Base-by-base conservation (phyloP, 2,888 invertebrate genomes). In the Aleiodes alternator region DNA sequence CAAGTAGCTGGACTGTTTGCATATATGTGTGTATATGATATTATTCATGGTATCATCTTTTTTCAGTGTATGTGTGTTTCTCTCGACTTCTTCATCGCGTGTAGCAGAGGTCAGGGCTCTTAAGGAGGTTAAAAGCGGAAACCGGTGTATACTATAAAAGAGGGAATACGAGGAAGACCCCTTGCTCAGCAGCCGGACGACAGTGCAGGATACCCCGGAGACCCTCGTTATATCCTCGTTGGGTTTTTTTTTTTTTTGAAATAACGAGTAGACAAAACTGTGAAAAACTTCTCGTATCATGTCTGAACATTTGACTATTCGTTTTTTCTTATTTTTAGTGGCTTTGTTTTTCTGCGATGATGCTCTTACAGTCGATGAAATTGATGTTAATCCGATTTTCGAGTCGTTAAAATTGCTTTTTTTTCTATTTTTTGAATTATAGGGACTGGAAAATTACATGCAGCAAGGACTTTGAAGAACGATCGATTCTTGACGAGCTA, bases 141-240 rank as follows among this genome's bases (percentile, higher is more conserved):
- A 64, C 64, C 43, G 64, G 64, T 64, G 51, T 59, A 51, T 50
- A 34, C 14, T 51, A 48, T 43, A n/a, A 66, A 38, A 48, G 72
- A 53, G 64, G 66, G 55, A 64, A 48, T 64, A 38, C 53, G 53
- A 64, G 64, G 66, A 61, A 64, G 81, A 80, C 70, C 78, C 79
- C 80, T 80, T 81, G 81, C 78, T 81, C 81, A 80, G 81, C 82
- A 79, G 61, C 74, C 73, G 73, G 57, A 73, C 57, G 57, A 73
- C 57, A 56, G 53, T 68, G 43, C 16, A 51, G 56, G 53, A 73
- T 73, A 50, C 68, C 56, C 61, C 16, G 50, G n/a, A 43, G 68
- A 73, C 69, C 57, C 73, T 73, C 59, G 73, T 68, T 73, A 71
- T 70, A 48, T 59, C 31, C 57, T 73, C 57, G 50, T 59, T 43